Conservation (phyloP, 2,888 invertebrate species). For the Ochropleura plecta region DNA sequence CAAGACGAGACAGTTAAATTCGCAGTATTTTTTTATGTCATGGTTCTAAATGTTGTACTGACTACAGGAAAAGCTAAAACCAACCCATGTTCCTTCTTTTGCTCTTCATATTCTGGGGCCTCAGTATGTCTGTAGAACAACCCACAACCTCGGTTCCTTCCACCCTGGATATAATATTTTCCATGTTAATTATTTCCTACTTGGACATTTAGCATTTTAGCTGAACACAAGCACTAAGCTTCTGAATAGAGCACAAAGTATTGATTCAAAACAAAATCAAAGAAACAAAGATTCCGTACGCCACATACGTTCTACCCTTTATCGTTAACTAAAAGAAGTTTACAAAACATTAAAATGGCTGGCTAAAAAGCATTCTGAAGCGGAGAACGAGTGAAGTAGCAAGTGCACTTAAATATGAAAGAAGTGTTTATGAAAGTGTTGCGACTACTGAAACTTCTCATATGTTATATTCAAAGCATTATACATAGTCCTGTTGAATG, state of each 20-base stretch:
- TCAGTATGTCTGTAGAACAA: too few relatives aligned
- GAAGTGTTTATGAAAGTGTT: constrained; percentile 59
- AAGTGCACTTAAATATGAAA: constrained; percentile 63
- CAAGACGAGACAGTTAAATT: too few relatives aligned
- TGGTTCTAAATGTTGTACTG: too few relatives aligned
- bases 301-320: constrained; percentile 7
- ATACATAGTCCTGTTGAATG: constrained; percentile 44
- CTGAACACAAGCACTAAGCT: background rate
- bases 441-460: constrained; percentile 57
- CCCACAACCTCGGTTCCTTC: too few relatives aligned
- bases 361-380: constrained; percentile 44
- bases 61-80: too few relatives aligned
- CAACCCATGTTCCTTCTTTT: too few relatives aligned
- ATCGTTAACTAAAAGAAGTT: constrained; percentile 38
- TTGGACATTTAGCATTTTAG: background rate
- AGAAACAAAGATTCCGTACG: constrained; percentile 1
- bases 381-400: constrained; percentile 31
- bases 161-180: too few relatives aligned
- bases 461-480: constrained; percentile 50
- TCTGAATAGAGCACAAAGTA: constrained; percentile 7
- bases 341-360: constrained; percentile 44
- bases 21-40: too few relatives aligned
- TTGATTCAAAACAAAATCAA: constrained; percentile 22
- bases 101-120: too few relatives aligned
- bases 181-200: background rate